phyloP scores from a whole-genome alignment of 2,888 invertebrate genomes.

The Allygus modestus region DNA sequence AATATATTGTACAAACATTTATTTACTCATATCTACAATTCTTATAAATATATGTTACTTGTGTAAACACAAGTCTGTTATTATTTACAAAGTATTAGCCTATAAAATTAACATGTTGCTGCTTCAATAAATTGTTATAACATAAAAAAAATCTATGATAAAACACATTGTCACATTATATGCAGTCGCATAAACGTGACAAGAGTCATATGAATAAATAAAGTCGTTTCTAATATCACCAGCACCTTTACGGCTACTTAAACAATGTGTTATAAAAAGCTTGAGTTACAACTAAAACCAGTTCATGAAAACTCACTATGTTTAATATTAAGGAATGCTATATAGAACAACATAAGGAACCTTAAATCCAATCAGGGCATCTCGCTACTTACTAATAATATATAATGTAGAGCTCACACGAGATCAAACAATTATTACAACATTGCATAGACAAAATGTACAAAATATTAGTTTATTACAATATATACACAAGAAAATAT shows the following conservation, averaged over 20 bases:
- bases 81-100: slow-evolving; percentile 54
- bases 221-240: slow-evolving; percentile 36
- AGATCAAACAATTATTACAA: slow-evolving; percentile 56
- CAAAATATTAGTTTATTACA: slow-evolving; percentile 50
- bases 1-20: slow-evolving; percentile 56
- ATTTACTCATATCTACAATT: slow-evolving; percentile 56
- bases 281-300: slow-evolving; percentile 1
- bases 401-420: slow-evolving; percentile 35
- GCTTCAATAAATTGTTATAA: slow-evolving; percentile 6
- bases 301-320: neutral
- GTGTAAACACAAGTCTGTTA: slow-evolving; percentile 3
- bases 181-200: neutral
- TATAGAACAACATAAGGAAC: slow-evolving; percentile 46
- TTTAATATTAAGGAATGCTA: slow-evolving; percentile 46
- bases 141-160: neutral
- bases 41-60: slow-evolving; percentile 54
- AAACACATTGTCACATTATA: slow-evolving; percentile 10
- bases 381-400: neutral
- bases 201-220: slow-evolving; percentile 18
- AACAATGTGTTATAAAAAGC: slow-evolving; percentile 35
- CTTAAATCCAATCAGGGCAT: slow-evolving; percentile 3
- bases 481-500: slow-evolving; percentile 28
- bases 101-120: neutral
- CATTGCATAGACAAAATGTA: slow-evolving; percentile 53
- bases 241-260: slow-evolving; percentile 43